Base-by-base conservation (phyloP, 2,888 invertebrate species). In the Stomorhina lunata region DNA sequence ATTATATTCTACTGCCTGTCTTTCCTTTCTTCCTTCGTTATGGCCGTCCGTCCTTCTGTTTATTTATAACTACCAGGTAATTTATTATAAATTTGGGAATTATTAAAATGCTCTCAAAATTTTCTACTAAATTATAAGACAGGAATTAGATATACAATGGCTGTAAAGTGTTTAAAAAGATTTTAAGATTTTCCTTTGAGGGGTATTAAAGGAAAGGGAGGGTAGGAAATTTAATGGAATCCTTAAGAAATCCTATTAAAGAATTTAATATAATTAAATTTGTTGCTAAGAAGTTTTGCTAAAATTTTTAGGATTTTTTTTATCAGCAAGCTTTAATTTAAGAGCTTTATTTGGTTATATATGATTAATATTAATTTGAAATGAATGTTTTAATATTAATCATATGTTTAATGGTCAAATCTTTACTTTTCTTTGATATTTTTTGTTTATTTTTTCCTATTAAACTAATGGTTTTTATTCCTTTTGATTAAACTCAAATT, bases 1-100 rank as follows among this genome's bases (percentile, higher is more conserved):
- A n/a, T n/a, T n/a, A n/a, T 12, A 15, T n/a, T 15, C 2, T 50
- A 25, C 25, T 6, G n/a, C 25, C 17, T 25, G 7, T 17, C 15
- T 34, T 10, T 57, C 12, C 5, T 25, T 57, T 29, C 15, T n/a
- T 50, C 55, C 25, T 27, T 53, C 27, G 27, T 53, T 12, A n/a
- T 50, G 22, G 17, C 20, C 20, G 4, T 48, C 48, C 9, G 6
- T 48, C 22, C 9, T 2, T 27, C 50, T 37, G n/a, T 61, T 22
- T 43, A 29, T 27, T 43, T 43, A 10, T 10, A 55, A 55, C 17
- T 29, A 53, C 15, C 53, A 12, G 55, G 55, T 32, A 55, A 55
- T 55, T 55, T 55, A 55, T 17, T 29, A 10, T 4, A 55, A 55
- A 32, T 55, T 55, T 17, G 55, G 55, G 55, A 55, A 29, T 55